Conservation (phyloP, 2,113 vertebrate species). For the Amblyopsis rosae region DNA sequence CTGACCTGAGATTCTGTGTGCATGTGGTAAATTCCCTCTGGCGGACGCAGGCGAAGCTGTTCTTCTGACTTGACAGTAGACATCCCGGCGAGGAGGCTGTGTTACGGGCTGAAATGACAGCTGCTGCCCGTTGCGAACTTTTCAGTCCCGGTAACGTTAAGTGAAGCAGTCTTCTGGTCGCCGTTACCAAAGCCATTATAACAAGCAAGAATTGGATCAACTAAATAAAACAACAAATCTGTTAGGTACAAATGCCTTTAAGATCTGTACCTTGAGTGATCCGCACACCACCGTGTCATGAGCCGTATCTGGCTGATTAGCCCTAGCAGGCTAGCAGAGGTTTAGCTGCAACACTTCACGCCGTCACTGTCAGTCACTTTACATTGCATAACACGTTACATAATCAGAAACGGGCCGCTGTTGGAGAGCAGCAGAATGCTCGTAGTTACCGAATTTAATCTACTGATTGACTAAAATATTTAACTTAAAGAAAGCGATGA, state of each 20-base stretch:
- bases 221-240: background rate
- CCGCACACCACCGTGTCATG: background rate
- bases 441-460: background rate
- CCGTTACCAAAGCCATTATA: slow-evolving; percentile 56
- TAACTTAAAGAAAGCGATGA: no score
- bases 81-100: background rate
- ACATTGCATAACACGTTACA: slow-evolving; percentile 42
- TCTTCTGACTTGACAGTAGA: no score
- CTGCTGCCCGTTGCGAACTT: slow-evolving; percentile 22
- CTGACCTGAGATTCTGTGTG: slow-evolving; percentile 43
- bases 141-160: slow-evolving; percentile 12
- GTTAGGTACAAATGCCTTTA: background rate
- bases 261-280: background rate
- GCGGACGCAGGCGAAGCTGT: background rate
- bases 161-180: slow-evolving; percentile 35
- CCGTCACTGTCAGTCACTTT: slow-evolving; percentile 15
- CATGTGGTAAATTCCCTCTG: slow-evolving; percentile 43
- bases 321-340: slow-evolving; percentile 19
- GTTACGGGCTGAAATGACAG: background rate
- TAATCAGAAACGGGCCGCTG: background rate
- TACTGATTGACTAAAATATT: no score
- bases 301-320: background rate
- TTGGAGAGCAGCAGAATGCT: background rate
- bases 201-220: background rate
- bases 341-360: slow-evolving; percentile 42